Conservation (phyloP, 2,797 vertebrate species). For the Tolypeutes matacus region DNA sequence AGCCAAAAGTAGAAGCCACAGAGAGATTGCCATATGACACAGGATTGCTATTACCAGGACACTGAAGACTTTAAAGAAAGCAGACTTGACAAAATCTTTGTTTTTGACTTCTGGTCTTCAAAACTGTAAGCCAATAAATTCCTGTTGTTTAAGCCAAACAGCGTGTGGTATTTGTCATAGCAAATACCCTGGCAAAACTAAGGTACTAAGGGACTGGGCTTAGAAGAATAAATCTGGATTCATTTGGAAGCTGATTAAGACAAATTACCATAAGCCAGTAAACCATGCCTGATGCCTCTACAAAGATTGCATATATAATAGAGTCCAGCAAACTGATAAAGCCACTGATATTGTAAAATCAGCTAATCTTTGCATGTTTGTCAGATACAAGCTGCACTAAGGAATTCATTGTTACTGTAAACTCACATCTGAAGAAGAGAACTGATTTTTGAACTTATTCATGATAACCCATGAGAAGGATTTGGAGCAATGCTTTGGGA, state of each 20-base stretch:
- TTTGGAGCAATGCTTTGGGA: accelerated
- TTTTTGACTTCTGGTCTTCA: too few relatives aligned
- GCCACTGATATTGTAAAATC: not conserved
- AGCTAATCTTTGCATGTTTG: not conserved
- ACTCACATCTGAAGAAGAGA: not conserved
- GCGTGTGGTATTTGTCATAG: too few relatives aligned
- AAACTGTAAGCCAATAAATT: too few relatives aligned
- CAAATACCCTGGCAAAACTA: too few relatives aligned
- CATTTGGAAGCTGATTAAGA: not conserved
- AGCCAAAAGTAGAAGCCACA: too few relatives aligned
- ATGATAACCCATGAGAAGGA: not conserved
- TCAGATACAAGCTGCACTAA: not conserved
- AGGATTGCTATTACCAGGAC: too few relatives aligned
- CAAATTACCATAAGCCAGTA: not conserved
- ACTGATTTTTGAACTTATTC: not conserved
- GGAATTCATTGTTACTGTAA: not conserved
- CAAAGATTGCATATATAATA: not conserved
- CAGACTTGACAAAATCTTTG: too few relatives aligned
- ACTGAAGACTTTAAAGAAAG: too few relatives aligned
- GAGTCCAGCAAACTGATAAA: not conserved
- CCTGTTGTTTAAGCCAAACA: too few relatives aligned
- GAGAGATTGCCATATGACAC: too few relatives aligned
- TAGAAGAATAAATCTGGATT: not conserved
- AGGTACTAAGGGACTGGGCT: not conserved
- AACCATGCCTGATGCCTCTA: not conserved